Evolutionary conservation across 2,113 vertebrate genomes (phyloP).

Genomic region (Thunnus thynnus): DNA sequence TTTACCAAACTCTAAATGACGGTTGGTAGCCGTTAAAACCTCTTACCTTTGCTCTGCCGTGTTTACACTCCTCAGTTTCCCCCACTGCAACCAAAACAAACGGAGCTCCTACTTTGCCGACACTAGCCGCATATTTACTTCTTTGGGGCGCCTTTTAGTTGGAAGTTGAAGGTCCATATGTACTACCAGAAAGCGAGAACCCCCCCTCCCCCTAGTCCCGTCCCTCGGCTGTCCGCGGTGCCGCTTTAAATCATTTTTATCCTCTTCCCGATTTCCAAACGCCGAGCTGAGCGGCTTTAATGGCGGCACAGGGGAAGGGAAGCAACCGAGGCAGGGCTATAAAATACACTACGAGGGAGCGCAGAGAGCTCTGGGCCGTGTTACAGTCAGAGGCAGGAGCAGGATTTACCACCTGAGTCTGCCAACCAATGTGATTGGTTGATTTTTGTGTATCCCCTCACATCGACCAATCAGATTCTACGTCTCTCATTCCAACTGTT

Average conservation of each 20-base stretch:
- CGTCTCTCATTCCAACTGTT: slow-evolving; percentile 77
- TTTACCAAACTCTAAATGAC: slow-evolving; percentile 14
- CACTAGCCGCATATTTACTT: slow-evolving; percentile 76
- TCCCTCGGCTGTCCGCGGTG: slow-evolving; percentile 45
- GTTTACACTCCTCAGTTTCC: slow-evolving; percentile 73
- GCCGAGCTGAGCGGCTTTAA: slow-evolving; percentile 75
- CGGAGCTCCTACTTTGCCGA: slow-evolving; percentile 70
- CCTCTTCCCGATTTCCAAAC: slow-evolving; percentile 65
- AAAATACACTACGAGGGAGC: slow-evolving; percentile 67
- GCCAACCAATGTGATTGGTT: slow-evolving; percentile 78
- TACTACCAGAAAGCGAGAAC: slow-evolving; percentile 53
- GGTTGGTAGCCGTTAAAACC: neutral
- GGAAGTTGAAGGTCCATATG: slow-evolving; percentile 71
- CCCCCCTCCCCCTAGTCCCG: slow-evolving; percentile 52
- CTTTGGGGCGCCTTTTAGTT: slow-evolving; percentile 58
- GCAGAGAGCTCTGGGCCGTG: slow-evolving; percentile 65
- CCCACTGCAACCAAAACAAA: slow-evolving; percentile 66
- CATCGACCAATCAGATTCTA: slow-evolving; percentile 75
- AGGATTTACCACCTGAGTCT: slow-evolving; percentile 85
- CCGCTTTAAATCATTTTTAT: slow-evolving; percentile 76
- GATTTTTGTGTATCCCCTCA: slow-evolving; percentile 54
- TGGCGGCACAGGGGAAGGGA: slow-evolving; percentile 79
- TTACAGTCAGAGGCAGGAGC: slow-evolving; percentile 77
- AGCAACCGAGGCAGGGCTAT: slow-evolving; percentile 66
- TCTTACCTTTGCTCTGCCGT: slow-evolving; percentile 77